These are phyloP conservation scores for Craseonycteris thonglongyai DNA, from an alignment of 2,113 vertebrate genomes.

Conservation along the genomic window DNA sequence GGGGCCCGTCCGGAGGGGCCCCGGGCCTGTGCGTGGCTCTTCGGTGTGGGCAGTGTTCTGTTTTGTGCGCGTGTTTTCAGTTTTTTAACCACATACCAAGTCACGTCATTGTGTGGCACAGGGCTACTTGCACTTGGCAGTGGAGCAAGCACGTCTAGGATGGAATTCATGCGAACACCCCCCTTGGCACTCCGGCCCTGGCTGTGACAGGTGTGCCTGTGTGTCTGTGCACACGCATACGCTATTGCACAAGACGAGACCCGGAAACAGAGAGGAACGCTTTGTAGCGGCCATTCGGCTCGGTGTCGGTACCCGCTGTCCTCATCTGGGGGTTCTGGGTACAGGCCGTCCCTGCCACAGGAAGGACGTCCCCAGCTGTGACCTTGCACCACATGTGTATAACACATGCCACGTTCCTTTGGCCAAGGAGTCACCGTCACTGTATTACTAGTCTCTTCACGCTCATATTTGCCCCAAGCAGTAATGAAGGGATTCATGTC, in stretches of 20 bases:
- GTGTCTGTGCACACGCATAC: not conserved
- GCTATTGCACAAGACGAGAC: not conserved
- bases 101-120: slow-evolving; percentile 53
- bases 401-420: not conserved
- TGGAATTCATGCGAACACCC: not conserved
- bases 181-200: not conserved
- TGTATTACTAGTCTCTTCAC: not conserved
- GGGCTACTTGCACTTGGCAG: slow-evolving; percentile 45
- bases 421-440: not conserved
- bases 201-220: not conserved
- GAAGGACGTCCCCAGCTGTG: not conserved
- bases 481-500: not conserved
- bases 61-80: fast-evolving
- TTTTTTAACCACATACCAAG: slow-evolving; percentile 75
- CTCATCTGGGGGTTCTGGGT: not conserved
- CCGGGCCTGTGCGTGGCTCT: slow-evolving; percentile 47
- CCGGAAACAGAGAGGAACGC: not conserved
- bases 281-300: not conserved
- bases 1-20: slow-evolving; percentile 62
- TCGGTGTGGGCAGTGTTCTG: not conserved
- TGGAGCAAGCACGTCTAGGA: slow-evolving; percentile 38
- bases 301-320: not conserved
- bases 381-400: fast-evolving
- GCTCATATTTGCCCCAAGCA: not conserved
- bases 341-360: not conserved